Evolutionary conservation across 2,888 invertebrate genomes (phyloP).

Genomic region (Pandemis corylana): DNA sequence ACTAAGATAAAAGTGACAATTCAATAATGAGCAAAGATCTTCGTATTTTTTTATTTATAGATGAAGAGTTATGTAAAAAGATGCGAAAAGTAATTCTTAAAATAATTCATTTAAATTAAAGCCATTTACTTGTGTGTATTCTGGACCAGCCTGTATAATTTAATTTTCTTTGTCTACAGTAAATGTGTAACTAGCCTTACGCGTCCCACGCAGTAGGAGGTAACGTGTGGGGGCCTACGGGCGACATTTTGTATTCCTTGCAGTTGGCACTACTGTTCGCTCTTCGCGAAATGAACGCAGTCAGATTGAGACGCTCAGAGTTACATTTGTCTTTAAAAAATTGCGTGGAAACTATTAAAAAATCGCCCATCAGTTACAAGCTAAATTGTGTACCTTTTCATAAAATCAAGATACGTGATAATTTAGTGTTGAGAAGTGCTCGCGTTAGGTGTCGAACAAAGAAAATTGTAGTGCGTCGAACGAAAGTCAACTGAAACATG

Average conservation of each 20-base stretch:
- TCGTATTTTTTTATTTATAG: too few species aligned
- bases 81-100: too few species aligned
- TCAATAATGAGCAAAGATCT: too few species aligned
- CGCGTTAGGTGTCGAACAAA: slow-evolving; percentile 79
- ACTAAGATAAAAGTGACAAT: too few species aligned
- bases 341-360: slow-evolving; percentile 71
- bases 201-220: slow-evolving; percentile 44
- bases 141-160: not conserved
- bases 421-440: slow-evolving; percentile 74
- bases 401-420: slow-evolving; percentile 62
- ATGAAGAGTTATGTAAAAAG: too few species aligned
- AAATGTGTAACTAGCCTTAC: slow-evolving; percentile 42
- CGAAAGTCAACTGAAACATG: slow-evolving; percentile 82
- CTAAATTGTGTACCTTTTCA: slow-evolving; percentile 59
- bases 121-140: not conserved
- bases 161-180: not conserved
- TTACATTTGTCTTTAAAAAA: slow-evolving; percentile 81
- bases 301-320: slow-evolving; percentile 81
- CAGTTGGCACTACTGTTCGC: slow-evolving; percentile 74
- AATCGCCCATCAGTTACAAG: slow-evolving; percentile 65
- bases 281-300: slow-evolving; percentile 84
- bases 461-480: slow-evolving; percentile 77
- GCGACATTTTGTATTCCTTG: slow-evolving; percentile 56
- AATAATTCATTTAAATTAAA: too few species aligned
- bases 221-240: slow-evolving; percentile 54